These are phyloP conservation scores for Yponomeuta plumbellus DNA, from an alignment of 2,888 invertebrate species.

Conservation along the genomic window DNA sequence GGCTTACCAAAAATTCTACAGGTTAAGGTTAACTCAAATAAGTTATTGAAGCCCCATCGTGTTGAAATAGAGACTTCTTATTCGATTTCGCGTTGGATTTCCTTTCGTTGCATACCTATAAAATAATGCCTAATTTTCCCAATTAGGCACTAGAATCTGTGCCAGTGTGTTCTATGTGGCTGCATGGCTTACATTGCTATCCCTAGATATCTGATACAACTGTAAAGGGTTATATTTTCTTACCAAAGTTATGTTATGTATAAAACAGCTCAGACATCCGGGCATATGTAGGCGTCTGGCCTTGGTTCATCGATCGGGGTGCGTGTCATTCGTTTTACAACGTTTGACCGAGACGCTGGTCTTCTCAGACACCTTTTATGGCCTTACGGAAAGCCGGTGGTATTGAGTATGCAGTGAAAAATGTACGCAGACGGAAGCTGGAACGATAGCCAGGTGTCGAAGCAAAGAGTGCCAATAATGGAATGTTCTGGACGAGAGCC, in stretches of 20 bases:
- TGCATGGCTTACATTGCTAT: background rate
- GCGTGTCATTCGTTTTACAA: constrained; percentile 48
- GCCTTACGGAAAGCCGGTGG: constrained; percentile 1
- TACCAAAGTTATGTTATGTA: background rate
- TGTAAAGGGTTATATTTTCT: background rate
- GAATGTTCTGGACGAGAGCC: background rate
- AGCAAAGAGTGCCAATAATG: background rate
- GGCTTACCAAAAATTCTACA: too few relatives aligned
- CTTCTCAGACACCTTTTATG: constrained; percentile 12
- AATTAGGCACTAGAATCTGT: background rate
- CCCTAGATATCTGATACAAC: background rate
- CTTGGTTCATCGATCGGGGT: constrained; percentile 66
- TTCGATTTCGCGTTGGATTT: too few relatives aligned
- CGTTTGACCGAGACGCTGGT: background rate
- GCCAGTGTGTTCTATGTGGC: background rate
- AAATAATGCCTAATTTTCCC: background rate
- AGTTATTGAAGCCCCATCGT: too few relatives aligned
- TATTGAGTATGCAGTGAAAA: background rate
- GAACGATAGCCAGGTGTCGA: background rate
- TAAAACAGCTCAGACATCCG: background rate
- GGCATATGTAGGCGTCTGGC: constrained; percentile 38
- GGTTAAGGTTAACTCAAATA: too few relatives aligned
- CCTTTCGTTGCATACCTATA: background rate
- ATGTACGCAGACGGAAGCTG: constrained; percentile 8
- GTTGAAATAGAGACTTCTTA: too few relatives aligned